Conservation (phyloP, 2,888 invertebrate genomes). For the Chalcis sispes region DNA sequence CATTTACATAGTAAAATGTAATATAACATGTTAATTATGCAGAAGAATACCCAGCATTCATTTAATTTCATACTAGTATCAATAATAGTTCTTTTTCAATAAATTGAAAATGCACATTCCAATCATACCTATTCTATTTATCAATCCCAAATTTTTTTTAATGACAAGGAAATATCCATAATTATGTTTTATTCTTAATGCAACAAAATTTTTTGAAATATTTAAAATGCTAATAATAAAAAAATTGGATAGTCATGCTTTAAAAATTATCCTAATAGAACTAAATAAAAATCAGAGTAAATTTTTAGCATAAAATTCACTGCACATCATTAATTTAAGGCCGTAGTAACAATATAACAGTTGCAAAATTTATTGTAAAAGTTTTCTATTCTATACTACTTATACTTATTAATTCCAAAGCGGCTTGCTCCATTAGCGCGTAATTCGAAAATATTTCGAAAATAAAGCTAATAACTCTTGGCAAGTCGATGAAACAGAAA, state of each 20-base stretch:
- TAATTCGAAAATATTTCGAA: slow-evolving; percentile 21
- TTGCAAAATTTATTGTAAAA: slow-evolving; percentile 33
- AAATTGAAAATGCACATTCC: slow-evolving; percentile 22
- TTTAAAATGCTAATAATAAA: too few species aligned
- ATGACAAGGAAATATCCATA: too few species aligned
- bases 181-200: too few species aligned
- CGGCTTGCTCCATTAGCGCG: background rate
- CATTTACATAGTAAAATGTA: slow-evolving; percentile 48
- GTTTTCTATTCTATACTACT: slow-evolving; percentile 10
- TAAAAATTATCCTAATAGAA: slow-evolving; percentile 20
- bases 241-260: too few species aligned
- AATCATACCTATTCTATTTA: background rate
- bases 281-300: background rate
- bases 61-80: slow-evolving; percentile 45
- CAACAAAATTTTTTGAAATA: too few species aligned
- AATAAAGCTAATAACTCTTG: background rate
- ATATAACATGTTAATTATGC: slow-evolving; percentile 48
- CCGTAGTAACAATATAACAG: slow-evolving; percentile 29
- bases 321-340: too few species aligned
- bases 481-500: slow-evolving; percentile 18
- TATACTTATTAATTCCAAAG: slow-evolving; percentile 9
- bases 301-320: slow-evolving; percentile 32
- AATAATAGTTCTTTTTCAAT: slow-evolving; percentile 34
- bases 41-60: slow-evolving; percentile 52
- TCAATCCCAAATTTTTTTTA: too few species aligned